A percentile compares a stretch with the other conserved stretches of the same genome.
Evolutionary conservation across 2,113 vertebrate genomes (phyloP).

Genomic region (Dicaeum eximium): DNA sequence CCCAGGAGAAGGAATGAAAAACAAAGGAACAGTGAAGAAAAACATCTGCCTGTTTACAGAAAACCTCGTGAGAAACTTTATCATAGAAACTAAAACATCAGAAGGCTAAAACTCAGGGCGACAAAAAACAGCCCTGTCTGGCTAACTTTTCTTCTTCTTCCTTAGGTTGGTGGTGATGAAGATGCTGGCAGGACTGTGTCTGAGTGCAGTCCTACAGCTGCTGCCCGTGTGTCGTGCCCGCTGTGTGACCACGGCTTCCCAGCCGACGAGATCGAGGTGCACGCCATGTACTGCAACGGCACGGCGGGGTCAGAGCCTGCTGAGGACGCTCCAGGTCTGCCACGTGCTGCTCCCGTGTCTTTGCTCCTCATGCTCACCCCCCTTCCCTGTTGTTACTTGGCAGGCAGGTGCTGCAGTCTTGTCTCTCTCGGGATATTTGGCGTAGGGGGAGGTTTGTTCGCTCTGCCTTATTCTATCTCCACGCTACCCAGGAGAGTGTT

Average conservation of each 20-base stretch:
- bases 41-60: too few relatives aligned
- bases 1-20: too few relatives aligned
- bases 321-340: constrained; percentile 42
- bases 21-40: too few relatives aligned
- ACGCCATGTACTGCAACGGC: constrained; percentile 89
- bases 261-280: constrained; percentile 76
- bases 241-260: constrained; percentile 83
- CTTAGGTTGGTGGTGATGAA: constrained; percentile 62
- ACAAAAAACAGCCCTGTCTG: neutral
- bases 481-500: neutral
- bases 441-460: neutral
- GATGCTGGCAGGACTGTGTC: constrained; percentile 3
- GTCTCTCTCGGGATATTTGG: neutral
- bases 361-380: neutral
- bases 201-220: neutral
- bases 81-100: too few relatives aligned
- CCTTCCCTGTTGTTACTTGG: neutral
- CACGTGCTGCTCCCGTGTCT: neutral
- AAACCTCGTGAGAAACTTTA: too few relatives aligned
- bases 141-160: neutral
- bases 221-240: constrained; percentile 75
- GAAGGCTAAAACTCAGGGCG: too few relatives aligned
- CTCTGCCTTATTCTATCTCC: neutral
- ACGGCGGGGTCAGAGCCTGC: constrained; percentile 1
- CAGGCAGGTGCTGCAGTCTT: neutral